phyloP scores from a whole-genome alignment of 2,113 vertebrate genomes.

The Mungos mungo region DNA sequence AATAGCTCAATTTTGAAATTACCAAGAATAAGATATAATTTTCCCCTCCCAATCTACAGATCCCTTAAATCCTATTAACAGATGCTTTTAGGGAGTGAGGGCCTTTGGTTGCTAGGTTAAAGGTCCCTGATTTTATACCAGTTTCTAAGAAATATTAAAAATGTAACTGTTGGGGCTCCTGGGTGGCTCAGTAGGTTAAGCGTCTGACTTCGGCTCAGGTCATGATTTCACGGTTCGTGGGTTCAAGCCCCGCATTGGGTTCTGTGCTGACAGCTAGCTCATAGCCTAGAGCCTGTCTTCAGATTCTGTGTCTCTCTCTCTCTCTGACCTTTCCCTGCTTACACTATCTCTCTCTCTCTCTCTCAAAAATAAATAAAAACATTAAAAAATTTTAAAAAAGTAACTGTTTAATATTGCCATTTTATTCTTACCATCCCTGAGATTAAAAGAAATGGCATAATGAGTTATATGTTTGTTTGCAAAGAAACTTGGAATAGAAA shows the following conservation, averaged over 20 bases:
- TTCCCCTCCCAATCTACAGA: not conserved
- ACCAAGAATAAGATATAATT: not conserved
- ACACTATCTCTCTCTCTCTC: too few relatives aligned
- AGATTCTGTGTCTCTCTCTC: too few relatives aligned
- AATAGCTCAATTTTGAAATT: not conserved
- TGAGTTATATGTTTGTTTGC: not conserved
- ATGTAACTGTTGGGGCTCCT: not conserved
- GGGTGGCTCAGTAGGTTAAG: too few relatives aligned
- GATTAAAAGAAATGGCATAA: conserved; percentile 16
- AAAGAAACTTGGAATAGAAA: not conserved
- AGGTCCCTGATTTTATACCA: not conserved
- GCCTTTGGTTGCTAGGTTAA: not conserved
- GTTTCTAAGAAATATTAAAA: not conserved
- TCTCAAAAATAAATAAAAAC: too few relatives aligned
- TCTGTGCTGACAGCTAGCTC: too few relatives aligned
- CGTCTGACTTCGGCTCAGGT: too few relatives aligned
- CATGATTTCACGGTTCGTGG: too few relatives aligned
- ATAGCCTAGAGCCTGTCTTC: too few relatives aligned
- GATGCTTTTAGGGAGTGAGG: rapidly evolving
- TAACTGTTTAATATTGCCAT: not conserved
- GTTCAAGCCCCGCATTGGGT: too few relatives aligned
- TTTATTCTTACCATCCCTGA: not conserved
- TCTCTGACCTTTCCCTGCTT: too few relatives aligned
- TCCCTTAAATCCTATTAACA: not conserved
- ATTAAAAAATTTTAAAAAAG: not conserved